phyloP scores from a whole-genome alignment of 2,888 invertebrate genomes.

The Mythimna albipuncta region DNA sequence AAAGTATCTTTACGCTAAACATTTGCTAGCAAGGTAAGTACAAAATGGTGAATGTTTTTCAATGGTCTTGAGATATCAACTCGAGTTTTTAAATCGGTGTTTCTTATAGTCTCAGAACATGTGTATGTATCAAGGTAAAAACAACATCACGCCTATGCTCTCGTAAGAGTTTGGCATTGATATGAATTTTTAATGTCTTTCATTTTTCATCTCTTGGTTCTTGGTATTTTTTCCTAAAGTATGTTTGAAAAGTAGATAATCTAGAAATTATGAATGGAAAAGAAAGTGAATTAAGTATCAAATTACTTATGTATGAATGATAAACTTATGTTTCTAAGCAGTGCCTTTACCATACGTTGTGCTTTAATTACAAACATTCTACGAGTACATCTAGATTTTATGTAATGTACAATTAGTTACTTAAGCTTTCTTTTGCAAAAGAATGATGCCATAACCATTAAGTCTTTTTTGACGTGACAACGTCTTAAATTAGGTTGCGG shows the following conservation, averaged over 20 bases:
- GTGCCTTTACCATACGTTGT: slow-evolving; percentile 44
- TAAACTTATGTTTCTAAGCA: slow-evolving; percentile 24
- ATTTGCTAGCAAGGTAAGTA: background rate
- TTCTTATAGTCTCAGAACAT: background rate
- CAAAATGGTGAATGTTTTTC: slow-evolving; percentile 13
- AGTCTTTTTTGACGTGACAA: too few relatives aligned
- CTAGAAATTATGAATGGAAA: slow-evolving; percentile 7
- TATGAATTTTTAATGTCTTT: background rate
- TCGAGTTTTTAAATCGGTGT: background rate
- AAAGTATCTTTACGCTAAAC: background rate
- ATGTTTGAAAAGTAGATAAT: background rate
- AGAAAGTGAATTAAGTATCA: background rate
- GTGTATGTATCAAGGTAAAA: background rate
- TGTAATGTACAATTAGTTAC: slow-evolving; percentile 23
- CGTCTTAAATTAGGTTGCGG: too few relatives aligned
- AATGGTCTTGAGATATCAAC: background rate
- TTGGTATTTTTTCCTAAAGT: background rate
- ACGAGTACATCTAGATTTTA: slow-evolving; percentile 18
- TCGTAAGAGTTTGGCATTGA: background rate
- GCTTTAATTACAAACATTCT: slow-evolving; percentile 20
- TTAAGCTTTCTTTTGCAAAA: slow-evolving; percentile 18
- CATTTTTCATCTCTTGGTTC: background rate
- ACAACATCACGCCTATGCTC: background rate
- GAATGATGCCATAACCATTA: slow-evolving; percentile 6
- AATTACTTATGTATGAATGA: slow-evolving; percentile 1